Base-by-base conservation (phyloP, 2,888 invertebrate species). In the Chouioia cunea region DNA sequence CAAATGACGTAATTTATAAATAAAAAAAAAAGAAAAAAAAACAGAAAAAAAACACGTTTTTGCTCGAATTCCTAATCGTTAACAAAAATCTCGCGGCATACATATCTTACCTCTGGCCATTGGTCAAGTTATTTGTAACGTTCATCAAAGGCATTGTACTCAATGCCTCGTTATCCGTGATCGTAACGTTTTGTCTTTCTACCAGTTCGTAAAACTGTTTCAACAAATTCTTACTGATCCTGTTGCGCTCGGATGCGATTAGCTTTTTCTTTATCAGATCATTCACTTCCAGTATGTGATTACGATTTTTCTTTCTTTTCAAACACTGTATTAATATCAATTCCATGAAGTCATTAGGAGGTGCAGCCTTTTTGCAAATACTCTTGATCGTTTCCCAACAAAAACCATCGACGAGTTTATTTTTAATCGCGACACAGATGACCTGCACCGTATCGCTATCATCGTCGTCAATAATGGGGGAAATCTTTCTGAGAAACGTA, bases 251-350 rank as follows among this genome's bases (percentile, higher is more conserved):
- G 2, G 20, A 1, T 4, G 12, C 2, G 3, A 12, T 58, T 2
- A 73, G 12, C 36, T 50, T 57, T 18, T 58, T 69, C 2, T 47
- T 54, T 0, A 78, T 54, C 16, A 78, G 47, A 50, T 77, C 71
- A 14, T 78, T 53, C 36, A 82, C 54, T 16, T 80, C 79, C 0
- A 47, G 12, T 23, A 76, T 62, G 22, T 81, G 62, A 14, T 15
- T 20, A 23, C 48, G n/a, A 43, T 67, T 63, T 67, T 75, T 48
- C 69, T 68, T 60, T 2, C 65, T 14, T 0, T 47, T 53, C 18
- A 77, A 20, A 53, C 77, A 79, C 47, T 82, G 79, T 3, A 52
- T 0, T 27, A 82, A 43, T 18, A 81, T 63, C 0, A 44, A 47
- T 4, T 76, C 60, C 23, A 78, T 44, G 36, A 68, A 50, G 36